phyloP scores from a whole-genome alignment of 2,888 invertebrate species.

The Lycaena phlaeas region DNA sequence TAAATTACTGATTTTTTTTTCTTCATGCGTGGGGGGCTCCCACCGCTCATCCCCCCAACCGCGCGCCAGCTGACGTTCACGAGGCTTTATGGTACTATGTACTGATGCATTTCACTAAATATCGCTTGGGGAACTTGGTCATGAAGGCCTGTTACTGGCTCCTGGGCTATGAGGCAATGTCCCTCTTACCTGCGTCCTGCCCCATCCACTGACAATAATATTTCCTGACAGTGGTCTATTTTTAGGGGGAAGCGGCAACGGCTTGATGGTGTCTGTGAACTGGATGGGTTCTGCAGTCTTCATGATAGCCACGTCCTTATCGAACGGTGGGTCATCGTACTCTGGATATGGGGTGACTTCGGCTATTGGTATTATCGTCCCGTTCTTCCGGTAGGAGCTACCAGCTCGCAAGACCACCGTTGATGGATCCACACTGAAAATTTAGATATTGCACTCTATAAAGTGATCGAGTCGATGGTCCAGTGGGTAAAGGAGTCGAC shows the following conservation, averaged over 20 bases:
- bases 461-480: too few species aligned
- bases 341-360: slow-evolving; percentile 49
- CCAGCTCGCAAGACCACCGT: slow-evolving; percentile 61
- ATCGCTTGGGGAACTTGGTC: too few species aligned
- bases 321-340: slow-evolving; percentile 47
- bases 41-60: too few species aligned
- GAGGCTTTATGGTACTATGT: too few species aligned
- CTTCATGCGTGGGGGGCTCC: too few species aligned
- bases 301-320: slow-evolving; percentile 59
- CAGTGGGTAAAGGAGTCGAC: too few species aligned
- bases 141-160: too few species aligned
- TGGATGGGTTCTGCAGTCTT: slow-evolving; percentile 43
- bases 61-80: too few species aligned
- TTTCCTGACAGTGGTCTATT: slow-evolving; percentile 29
- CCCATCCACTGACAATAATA: slow-evolving; percentile 55
- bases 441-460: too few species aligned
- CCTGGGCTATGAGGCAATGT: too few species aligned
- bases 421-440: slow-evolving; percentile 43
- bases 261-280: slow-evolving; percentile 39
- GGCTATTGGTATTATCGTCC: slow-evolving; percentile 53
- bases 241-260: slow-evolving; percentile 35
- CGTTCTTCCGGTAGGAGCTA: slow-evolving; percentile 46
- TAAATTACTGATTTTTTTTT: too few species aligned
- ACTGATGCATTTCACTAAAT: neutral
- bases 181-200: slow-evolving; percentile 43